phyloP scores from a whole-genome alignment of 2,888 invertebrate species.

The Agrochola macilenta region DNA sequence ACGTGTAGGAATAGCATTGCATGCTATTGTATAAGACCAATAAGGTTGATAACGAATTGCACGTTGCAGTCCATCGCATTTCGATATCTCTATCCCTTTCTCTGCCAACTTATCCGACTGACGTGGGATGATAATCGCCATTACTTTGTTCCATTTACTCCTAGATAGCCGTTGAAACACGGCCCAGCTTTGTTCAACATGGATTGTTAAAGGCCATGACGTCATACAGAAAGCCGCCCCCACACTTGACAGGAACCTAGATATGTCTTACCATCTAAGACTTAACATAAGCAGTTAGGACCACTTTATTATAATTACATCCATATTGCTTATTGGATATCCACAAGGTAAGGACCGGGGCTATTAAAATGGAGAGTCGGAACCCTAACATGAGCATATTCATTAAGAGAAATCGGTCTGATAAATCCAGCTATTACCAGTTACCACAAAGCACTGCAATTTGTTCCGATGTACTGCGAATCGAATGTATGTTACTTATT shows the following conservation, averaged over 20 bases:
- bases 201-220: conserved; percentile 18
- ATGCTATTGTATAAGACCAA: conserved; percentile 2
- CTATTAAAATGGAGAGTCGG: conserved; percentile 7
- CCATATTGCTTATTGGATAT: conserved; percentile 16
- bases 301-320: conserved; percentile 38
- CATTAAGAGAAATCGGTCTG: conserved; percentile 27
- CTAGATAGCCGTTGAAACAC: conserved; percentile 29
- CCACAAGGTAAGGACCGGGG: not conserved
- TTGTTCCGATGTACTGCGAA: conserved; percentile 16
- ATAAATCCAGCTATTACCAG: conserved; percentile 6
- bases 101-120: conserved; percentile 18
- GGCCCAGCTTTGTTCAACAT: conserved; percentile 22
- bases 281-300: not conserved
- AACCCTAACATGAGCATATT: conserved; percentile 16
- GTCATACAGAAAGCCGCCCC: conserved; percentile 18
- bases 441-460: not conserved
- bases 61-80: conserved; percentile 8
- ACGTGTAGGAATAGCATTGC: not conserved
- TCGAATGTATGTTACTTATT: conserved; percentile 7
- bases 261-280: conserved; percentile 1
- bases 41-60: conserved; percentile 1
- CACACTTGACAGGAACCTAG: conserved; percentile 1
- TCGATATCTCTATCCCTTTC: conserved; percentile 32
- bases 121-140: conserved; percentile 31
- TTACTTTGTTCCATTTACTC: conserved; percentile 43